Base-by-base conservation (phyloP, 2,797 vertebrate species). In the Anabas testudineus region DNA sequence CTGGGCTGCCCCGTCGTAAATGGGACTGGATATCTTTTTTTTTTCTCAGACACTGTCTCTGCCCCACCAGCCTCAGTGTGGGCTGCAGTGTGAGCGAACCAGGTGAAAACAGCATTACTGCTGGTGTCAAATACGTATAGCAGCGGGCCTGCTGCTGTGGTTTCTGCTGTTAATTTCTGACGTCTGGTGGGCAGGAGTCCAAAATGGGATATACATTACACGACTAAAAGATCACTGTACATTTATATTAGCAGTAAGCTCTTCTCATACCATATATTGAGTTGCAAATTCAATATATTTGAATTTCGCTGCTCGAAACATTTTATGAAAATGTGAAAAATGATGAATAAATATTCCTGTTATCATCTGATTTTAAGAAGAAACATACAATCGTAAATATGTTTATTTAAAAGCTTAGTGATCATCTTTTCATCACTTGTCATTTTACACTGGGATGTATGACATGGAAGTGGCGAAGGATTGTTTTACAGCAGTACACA, bases 81-180 rank as follows among this genome's bases (percentile, higher is more conserved):
- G 63, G 78, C 84, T 70, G 14, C 55, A 65, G 58, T 37, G 47
- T 76, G 74, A 86, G 85, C 85, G 83, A 74, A 90, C 83, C 85
- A 84, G 81, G 87, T 89, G 86, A 92, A 87, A 90, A 84, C 83
- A 76, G 68, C 32, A 65, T 88, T 80, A 88, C 78, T 86, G 79
- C 83, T 70, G 66, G 81, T 90, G 83, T 89, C 84, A 90, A 91
- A 90, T 49, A 78, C 75, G 83, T 70, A 77, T 74, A 85, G 57
- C 13, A 3, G 67, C 62, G 64, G 53, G 47, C 21, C 60, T 52
- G 81, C 78, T 71, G 66, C 3, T 15, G 19, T 37, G 74, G 55
- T 41, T 14, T 63, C 57, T 73, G 62, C 28, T 82, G 69, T 76
- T 76, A 53, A 73, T 73, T 60, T 63, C 46, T 72, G n/a, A n/a